Conservation (phyloP, 2,888 invertebrate species). For the Trachelus troglodyta region DNA sequence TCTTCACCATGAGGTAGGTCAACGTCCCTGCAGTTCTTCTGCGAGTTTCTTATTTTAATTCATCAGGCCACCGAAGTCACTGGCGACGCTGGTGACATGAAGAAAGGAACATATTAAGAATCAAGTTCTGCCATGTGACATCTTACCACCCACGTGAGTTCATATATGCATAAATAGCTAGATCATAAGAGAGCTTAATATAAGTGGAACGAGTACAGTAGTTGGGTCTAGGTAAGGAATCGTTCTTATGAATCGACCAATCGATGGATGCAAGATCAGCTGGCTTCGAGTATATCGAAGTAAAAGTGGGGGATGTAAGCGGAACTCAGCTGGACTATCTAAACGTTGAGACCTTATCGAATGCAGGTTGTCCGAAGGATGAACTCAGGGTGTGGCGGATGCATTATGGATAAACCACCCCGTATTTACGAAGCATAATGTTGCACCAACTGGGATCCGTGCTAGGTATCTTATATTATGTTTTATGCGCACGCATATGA, state of each 20-base stretch:
- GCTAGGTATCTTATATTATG: conserved; percentile 37
- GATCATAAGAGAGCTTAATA: background rate
- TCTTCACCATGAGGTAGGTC: background rate
- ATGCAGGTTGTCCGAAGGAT: conserved; percentile 18
- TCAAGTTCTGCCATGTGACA: background rate
- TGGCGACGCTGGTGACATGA: background rate
- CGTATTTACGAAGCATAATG: conserved; percentile 34
- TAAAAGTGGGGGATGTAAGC: background rate
- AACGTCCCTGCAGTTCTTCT: background rate
- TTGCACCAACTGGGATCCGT: conserved; percentile 31
- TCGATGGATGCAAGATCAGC: background rate
- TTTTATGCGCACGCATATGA: conserved; percentile 29
- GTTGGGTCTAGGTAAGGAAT: background rate
- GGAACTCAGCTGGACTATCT: background rate
- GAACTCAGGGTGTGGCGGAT: conserved; percentile 41
- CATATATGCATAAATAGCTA: background rate
- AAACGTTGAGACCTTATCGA: background rate
- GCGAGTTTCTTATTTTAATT: background rate
- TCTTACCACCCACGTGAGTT: background rate
- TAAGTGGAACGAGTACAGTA: background rate
- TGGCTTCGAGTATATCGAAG: background rate
- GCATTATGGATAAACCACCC: conserved; percentile 39
- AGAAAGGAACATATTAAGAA: background rate
- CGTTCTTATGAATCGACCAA: background rate
- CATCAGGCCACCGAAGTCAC: background rate